These are phyloP conservation scores for Phyto melanocephala DNA, from an alignment of 2,888 invertebrate genomes.

Conservation along the genomic window DNA sequence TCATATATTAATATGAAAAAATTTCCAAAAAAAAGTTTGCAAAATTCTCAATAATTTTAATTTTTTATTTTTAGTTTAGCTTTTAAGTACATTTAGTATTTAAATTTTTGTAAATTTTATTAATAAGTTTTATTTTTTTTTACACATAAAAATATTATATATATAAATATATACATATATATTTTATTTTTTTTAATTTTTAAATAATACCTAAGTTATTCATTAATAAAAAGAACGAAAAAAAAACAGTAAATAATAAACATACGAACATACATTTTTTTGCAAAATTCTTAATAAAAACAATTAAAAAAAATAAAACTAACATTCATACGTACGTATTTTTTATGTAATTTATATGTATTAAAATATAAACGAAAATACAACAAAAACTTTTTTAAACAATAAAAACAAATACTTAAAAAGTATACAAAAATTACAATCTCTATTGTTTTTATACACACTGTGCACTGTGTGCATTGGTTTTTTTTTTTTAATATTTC, in stretches of 20 bases:
- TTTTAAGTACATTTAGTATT: conserved; percentile 62
- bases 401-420: conserved; percentile 63
- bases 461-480: not conserved
- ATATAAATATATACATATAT: no score
- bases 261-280: conserved; percentile 46
- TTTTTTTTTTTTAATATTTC: not conserved
- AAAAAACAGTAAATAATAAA: conserved; percentile 36
- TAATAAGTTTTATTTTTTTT: conserved; percentile 64
- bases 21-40: conserved; percentile 24
- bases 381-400: conserved; percentile 41
- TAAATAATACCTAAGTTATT: conserved; percentile 61
- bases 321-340: conserved; percentile 60
- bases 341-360: conserved; percentile 64
- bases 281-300: conserved; percentile 59
- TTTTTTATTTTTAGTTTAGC: conserved; percentile 61
- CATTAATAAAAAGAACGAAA: conserved; percentile 43
- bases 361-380: conserved; percentile 36
- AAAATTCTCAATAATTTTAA: conserved; percentile 28
- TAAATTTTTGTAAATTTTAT: conserved; percentile 63
- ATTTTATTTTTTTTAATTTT: conserved; percentile 55
- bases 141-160: conserved; percentile 51
- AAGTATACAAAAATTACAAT: conserved; percentile 51
- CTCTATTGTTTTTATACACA: conserved; percentile 1
- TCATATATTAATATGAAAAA: conserved; percentile 23
- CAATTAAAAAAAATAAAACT: conserved; percentile 14